Evolutionary conservation across 2,113 vertebrate species (phyloP).

Genomic region (Heptranchias perlo): DNA sequence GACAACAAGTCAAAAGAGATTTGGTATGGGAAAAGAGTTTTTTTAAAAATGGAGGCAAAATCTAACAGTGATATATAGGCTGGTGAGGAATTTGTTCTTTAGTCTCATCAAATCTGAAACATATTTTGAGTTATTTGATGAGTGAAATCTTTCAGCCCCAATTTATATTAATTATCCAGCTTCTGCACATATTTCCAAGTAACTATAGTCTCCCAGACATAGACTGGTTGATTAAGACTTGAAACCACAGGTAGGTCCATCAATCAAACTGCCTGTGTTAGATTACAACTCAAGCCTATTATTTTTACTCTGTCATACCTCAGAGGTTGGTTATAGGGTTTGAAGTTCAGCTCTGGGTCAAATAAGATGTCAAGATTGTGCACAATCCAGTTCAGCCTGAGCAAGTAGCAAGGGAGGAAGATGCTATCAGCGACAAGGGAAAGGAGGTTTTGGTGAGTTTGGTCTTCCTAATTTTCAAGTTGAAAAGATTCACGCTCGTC

Average conservation of each 20-base stretch:
- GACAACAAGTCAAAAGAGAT: background rate
- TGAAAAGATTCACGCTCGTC: background rate
- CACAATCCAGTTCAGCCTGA: background rate
- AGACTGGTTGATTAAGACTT: background rate
- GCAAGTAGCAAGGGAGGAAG: background rate
- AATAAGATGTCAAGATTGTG: background rate
- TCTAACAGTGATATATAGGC: background rate
- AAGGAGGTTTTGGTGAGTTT: background rate
- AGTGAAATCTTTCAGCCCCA: background rate
- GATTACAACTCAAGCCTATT: background rate
- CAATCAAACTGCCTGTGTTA: background rate
- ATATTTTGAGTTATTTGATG: background rate
- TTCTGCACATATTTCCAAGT: background rate
- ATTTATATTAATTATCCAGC: background rate
- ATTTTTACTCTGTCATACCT: background rate
- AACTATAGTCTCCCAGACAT: background rate
- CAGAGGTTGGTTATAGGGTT: background rate
- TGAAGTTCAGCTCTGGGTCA: background rate
- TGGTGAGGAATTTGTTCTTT: background rate
- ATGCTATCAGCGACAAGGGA: background rate
- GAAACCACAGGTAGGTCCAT: background rate
- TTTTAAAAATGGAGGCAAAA: background rate
- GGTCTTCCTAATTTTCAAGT: background rate
- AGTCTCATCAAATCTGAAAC: background rate
- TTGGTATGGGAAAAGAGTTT: background rate